Evolutionary conservation across 2,888 invertebrate species (phyloP), one percentile per base, ranked within the genome.

Genomic region (Chromoteleia sp.): DNA sequence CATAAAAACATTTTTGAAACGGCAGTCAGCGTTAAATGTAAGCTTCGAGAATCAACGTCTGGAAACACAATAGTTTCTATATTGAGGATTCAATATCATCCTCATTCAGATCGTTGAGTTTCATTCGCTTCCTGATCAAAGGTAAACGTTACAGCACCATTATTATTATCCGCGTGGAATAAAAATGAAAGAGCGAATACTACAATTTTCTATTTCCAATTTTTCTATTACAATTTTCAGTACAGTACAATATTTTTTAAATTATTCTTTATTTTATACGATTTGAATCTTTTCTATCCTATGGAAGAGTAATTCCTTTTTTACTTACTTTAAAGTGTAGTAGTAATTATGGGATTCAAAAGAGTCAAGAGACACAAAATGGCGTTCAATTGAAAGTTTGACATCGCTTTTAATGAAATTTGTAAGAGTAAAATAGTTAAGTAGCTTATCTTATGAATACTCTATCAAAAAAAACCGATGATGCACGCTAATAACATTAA

Each of bases 71-170:
- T 81, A 76, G 71, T 81, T 73, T 77, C 68, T 73, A 73, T 71
- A 73, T 81, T 29, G 77, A 76, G 30, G 68, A 81, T 81, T 81
- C 74, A 81, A 81, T 81, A 81, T 77, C 74, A 77, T 81, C 68
- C 77, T 77, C 73, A 81, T 77, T 74, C 77, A 77, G 73, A 77
- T 73, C 77, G 81, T 73, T 77, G 81, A 73, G 77, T 81, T 81
- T 77, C 77, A 81, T 74, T 81, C 77, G 70, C 77, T 81, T 68
- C 63, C 65, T 77, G 77, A 81, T 81, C 81, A 81, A 81, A 81
- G 74, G 77, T 73, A 73, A 81, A 77, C 81, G 74, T 81, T 76
- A 76, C 63, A 54, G 71, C 61, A 19, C 76, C 71, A 70, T 65
- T 73, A 81, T 81, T 77, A 81, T 81, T 75, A 81, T 73, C 67